phyloP scores from a whole-genome alignment of 2,113 vertebrate species.

The Asarcornis scutulata region DNA sequence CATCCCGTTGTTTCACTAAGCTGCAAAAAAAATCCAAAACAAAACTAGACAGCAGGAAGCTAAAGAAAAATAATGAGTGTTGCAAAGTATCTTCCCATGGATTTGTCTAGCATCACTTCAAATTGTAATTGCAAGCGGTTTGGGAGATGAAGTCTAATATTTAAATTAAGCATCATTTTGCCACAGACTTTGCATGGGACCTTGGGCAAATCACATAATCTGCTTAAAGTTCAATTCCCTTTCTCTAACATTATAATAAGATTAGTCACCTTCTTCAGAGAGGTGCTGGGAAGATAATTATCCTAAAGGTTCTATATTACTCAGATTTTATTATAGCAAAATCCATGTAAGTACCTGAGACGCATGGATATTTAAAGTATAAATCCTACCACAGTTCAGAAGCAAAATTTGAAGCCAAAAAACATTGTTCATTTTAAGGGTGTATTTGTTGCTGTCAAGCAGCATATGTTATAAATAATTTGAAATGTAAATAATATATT shows the following conservation, averaged over 20 bases:
- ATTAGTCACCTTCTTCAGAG: slow-evolving; percentile 57
- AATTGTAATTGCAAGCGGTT: background rate
- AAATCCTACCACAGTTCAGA: background rate
- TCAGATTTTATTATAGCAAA: slow-evolving; percentile 37
- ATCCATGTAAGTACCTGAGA: slow-evolving; percentile 23
- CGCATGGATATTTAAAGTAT: slow-evolving; percentile 38
- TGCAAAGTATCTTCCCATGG: background rate
- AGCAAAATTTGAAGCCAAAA: background rate
- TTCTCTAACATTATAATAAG: slow-evolving; percentile 40
- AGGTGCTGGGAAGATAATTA: slow-evolving; percentile 46
- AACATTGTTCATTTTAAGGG: background rate
- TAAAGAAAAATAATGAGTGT: background rate
- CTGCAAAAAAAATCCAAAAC: background rate
- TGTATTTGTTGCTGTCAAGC: slow-evolving; percentile 40
- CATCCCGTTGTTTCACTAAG: background rate
- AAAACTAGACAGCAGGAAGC: background rate
- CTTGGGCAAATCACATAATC: slow-evolving; percentile 33
- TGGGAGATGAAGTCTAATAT: background rate
- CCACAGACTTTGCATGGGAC: slow-evolving; percentile 17
- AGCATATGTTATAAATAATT: slow-evolving; percentile 63
- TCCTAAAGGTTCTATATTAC: background rate
- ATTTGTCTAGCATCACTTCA: slow-evolving; percentile 1
- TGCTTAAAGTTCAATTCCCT: slow-evolving; percentile 37
- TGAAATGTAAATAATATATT: slow-evolving; percentile 69
- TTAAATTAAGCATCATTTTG: slow-evolving; percentile 47